Evolutionary conservation across 2,888 invertebrate genomes (phyloP), one percentile per base, ranked within the genome.

Genomic region (Elysia crispata): DNA sequence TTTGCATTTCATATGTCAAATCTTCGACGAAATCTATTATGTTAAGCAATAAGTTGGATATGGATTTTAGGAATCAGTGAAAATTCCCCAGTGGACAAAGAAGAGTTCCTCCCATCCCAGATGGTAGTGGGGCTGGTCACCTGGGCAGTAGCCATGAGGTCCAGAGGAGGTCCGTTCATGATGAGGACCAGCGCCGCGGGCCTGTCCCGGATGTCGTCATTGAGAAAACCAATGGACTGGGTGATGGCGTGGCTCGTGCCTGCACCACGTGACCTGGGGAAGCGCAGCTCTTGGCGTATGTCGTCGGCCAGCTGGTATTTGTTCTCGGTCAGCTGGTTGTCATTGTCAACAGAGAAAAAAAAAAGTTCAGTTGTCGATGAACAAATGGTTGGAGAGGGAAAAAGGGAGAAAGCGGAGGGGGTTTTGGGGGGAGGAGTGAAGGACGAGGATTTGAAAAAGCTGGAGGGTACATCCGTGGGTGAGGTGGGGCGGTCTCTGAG

Each of bases 91-190:
- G n/a, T n/a, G n/a, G n/a, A n/a, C n/a, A n/a, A n/a, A n/a, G n/a
- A n/a, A n/a, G n/a, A n/a, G n/a, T n/a, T n/a, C n/a, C n/a, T n/a
- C n/a, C n/a, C n/a, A n/a, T n/a, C n/a, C n/a, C n/a, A n/a, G n/a
- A n/a, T n/a, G n/a, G n/a, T n/a, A n/a, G 13, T 20, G 54, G 31
- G 31, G 13, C 5, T 31, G 67, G 78, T 57, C 15, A 82, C 82
- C 49, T 81, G 54, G 64, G 79, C 64, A 0, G 81, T 74, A 8
- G 49, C 75, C 6, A 64, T 6, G n/a, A 70, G 78, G 54, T 82
- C 75, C 3, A 79, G 25, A 1, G 82, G 72, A 6, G 82, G 82
- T 11, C 82, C 82, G n/a, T 82, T 81, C n/a, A 76, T 82, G 49
- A 82, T 78, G 60, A 82, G 50, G 6, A 82, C 57, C 28, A 82